phyloP scores from a whole-genome alignment of 2,888 invertebrate species.

The Pseudococcus viburni region DNA sequence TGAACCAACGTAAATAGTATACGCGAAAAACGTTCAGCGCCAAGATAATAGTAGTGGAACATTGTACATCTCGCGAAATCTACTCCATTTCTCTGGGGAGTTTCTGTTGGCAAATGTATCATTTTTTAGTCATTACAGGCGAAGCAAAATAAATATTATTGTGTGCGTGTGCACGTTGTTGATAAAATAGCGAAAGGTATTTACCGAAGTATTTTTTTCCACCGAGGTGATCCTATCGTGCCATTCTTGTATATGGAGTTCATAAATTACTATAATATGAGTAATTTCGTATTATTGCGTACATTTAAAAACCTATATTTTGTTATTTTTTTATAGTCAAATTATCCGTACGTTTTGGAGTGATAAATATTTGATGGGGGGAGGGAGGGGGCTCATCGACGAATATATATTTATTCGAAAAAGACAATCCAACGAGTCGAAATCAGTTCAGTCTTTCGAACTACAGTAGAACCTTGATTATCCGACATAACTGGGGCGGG shows the following conservation, averaged over 20 bases:
- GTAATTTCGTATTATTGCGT: background rate
- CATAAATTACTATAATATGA: background rate
- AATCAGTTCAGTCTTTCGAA: background rate
- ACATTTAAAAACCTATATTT: background rate
- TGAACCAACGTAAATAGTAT: conserved; percentile 37
- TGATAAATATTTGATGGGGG: background rate
- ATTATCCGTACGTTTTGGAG: background rate
- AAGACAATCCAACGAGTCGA: background rate
- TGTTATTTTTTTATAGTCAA: background rate
- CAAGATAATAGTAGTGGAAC: conserved; percentile 16
- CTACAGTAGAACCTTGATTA: too few relatives aligned
- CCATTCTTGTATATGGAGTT: background rate
- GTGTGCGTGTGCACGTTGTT: background rate
- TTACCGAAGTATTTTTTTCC: background rate
- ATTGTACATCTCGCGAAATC: conserved; percentile 43
- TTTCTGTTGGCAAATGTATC: conserved; percentile 47
- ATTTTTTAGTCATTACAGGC: conserved; percentile 39
- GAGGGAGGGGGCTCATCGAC: background rate
- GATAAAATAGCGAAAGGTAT: conserved; percentile 20
- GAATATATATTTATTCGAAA: background rate
- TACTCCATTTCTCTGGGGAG: conserved; percentile 48
- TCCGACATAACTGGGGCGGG: too few relatives aligned
- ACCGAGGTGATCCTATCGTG: background rate
- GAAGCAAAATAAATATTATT: conserved; percentile 24
- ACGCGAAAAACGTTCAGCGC: conserved; percentile 39